Base-by-base conservation (phyloP, 2,888 invertebrate species). In the Pristionchus fissidentatus region DNA sequence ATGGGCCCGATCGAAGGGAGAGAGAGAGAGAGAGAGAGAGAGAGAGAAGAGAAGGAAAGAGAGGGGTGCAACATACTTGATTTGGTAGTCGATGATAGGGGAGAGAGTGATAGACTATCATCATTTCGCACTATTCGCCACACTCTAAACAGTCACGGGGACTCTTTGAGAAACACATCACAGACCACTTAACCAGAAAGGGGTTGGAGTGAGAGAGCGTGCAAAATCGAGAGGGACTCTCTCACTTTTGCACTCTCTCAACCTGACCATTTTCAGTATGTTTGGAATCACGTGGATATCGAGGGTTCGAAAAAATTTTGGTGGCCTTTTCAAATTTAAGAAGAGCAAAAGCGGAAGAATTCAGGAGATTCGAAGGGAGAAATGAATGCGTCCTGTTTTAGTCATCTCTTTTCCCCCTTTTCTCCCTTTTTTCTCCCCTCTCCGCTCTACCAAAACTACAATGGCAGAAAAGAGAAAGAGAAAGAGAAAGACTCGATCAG, bases 41-140 rank as follows among this genome's bases (percentile, higher is more conserved):
- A 81, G 49, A 73, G 70, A 55, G 52, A 83, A 52, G 66, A 32
- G 49, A 35, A 83, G 83, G 70, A 10, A 83, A 52, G 70, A 38
- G 46, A 35, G 70, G 57, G 62, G 66, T 35, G 79, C 26, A 49
- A 49, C 29, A 38, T 79, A 84, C 46, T 70, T 70, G 70, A 70
- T 70, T 70, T 38, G 43, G 41, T n/a, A n/a, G n/a, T n/a, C n/a
- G n/a, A n/a, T n/a, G n/a, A n/a, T n/a, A n/a, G 62, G 19, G n/a
- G 38, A 19, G 38, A 38, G 15, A 35, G 22, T 57, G 60, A 70
- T 41, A 70, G 75, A 77, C 46, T 49, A 41, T 43, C 43, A 49
- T 49, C 49, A 43, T 29, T 32, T 22, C 19, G 41, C 38, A 70
- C 70, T 70, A 41, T 38, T 38, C 19, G 38, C n/a, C n/a, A n/a